Percentiles rank a stretch among this genome's conserved stretches.
Conservation (phyloP, 2,888 invertebrate genomes). For the Junonia oenone region DNA sequence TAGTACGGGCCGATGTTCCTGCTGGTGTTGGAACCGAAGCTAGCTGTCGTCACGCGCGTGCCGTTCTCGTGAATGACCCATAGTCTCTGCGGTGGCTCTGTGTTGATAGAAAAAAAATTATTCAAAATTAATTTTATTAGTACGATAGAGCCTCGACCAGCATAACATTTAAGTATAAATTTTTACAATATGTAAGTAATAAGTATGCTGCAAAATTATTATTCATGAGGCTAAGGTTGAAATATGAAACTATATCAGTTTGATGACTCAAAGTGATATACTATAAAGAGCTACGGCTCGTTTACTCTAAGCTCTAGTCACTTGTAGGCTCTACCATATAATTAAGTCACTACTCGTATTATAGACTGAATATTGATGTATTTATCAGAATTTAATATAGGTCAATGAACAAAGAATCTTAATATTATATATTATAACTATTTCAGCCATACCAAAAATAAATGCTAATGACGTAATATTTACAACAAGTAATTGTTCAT, state of each 20-base stretch:
- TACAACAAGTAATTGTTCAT: conserved; percentile 63
- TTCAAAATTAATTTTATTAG: too few relatives aligned
- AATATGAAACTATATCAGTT: too few relatives aligned
- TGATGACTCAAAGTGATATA: too few relatives aligned
- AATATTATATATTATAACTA: not conserved
- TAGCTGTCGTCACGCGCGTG: conserved; percentile 84
- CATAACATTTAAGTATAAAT: too few relatives aligned
- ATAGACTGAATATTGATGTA: not conserved
- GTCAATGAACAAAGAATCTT: not conserved
- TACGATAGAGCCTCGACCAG: too few relatives aligned
- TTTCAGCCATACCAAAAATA: conserved; percentile 13
- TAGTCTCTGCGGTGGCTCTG: conserved; percentile 90
- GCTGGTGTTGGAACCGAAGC: conserved; percentile 64
- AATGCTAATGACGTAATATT: conserved; percentile 52
- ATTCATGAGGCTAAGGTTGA: too few relatives aligned
- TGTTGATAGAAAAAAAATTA: not conserved
- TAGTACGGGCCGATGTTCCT: conserved; percentile 87
- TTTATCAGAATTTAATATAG: not conserved
- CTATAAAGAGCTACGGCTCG: too few relatives aligned
- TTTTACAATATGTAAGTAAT: too few relatives aligned
- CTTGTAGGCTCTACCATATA: too few relatives aligned
- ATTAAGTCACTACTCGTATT: too few relatives aligned
- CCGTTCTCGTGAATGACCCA: conserved; percentile 90
- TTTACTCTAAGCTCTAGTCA: too few relatives aligned
- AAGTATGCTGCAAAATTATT: too few relatives aligned